Percentiles rank a stretch among this genome's conserved stretches.
These are phyloP conservation scores for Phaetusa simplex DNA, from an alignment of 2,113 vertebrate genomes.

Conservation along the genomic window DNA sequence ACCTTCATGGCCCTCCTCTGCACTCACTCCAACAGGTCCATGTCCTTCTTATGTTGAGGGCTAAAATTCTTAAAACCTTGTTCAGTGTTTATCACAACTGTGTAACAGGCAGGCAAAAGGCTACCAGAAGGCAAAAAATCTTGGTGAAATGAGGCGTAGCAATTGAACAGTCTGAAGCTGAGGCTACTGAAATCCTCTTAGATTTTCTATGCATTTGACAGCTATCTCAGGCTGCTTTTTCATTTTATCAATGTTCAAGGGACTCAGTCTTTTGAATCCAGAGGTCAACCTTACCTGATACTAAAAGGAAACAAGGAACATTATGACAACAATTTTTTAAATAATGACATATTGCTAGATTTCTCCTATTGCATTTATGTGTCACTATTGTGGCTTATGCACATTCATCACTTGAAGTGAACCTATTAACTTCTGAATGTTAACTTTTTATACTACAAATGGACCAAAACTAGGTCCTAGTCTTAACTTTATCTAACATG, in stretches of 20 bases:
- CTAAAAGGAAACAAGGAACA: not conserved
- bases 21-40: not conserved
- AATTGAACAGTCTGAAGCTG: not conserved
- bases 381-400: not conserved
- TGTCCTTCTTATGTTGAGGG: not conserved
- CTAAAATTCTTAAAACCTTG: not conserved
- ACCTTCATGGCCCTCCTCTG: not conserved
- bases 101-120: not conserved
- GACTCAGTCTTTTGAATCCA: not conserved
- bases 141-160: not conserved
- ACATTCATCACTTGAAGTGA: not conserved
- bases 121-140: not conserved
- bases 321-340: not conserved
- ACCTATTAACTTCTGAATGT: not conserved
- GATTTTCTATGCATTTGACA: not conserved
- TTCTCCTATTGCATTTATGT: not conserved
- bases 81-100: not conserved
- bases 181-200: not conserved
- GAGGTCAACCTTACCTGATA: not conserved
- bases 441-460: not conserved
- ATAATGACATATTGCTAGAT: not conserved
- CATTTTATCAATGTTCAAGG: not conserved
- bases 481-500: accelerated
- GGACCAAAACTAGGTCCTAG: accelerated
- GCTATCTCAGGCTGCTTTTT: not conserved